These are phyloP conservation scores for Sebastes kiyomatsui DNA, from an alignment of 2,797 vertebrate species.

Conservation along the genomic window DNA sequence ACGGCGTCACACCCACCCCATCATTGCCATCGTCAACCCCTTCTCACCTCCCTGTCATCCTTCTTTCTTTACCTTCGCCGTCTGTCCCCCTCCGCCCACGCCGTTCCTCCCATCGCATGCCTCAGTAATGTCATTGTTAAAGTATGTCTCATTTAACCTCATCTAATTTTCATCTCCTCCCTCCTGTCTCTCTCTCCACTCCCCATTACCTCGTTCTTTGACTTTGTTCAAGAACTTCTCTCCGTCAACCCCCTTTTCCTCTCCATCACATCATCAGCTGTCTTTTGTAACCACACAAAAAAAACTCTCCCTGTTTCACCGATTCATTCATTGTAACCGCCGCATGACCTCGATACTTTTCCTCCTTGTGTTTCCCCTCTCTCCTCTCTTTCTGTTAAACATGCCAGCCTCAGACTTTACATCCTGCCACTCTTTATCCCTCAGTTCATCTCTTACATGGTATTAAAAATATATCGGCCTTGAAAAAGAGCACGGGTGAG, in stretches of 20 bases:
- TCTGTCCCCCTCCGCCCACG: not conserved
- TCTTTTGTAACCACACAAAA: not conserved
- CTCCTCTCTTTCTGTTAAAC: not conserved
- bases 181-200: not conserved
- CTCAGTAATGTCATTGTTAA: constrained; percentile 19
- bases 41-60: not conserved
- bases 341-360: constrained; percentile 19
- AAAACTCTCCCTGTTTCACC: constrained; percentile 9
- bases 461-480: constrained; percentile 47
- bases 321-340: constrained; percentile 1
- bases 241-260: not conserved
- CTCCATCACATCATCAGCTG: not conserved
- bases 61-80: not conserved
- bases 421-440: constrained; percentile 5
- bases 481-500: constrained; percentile 14
- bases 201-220: constrained; percentile 13
- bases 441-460: constrained; percentile 23
- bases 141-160: constrained; percentile 21
- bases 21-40: not conserved
- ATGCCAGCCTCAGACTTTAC: constrained; percentile 7
- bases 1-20: not conserved
- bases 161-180: constrained; percentile 24
- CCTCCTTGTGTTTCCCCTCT: not conserved
- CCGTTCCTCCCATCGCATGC: not conserved
- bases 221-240: constrained; percentile 21